phyloP scores from a whole-genome alignment of 2,797 vertebrate species.

The Chelmon rostratus region DNA sequence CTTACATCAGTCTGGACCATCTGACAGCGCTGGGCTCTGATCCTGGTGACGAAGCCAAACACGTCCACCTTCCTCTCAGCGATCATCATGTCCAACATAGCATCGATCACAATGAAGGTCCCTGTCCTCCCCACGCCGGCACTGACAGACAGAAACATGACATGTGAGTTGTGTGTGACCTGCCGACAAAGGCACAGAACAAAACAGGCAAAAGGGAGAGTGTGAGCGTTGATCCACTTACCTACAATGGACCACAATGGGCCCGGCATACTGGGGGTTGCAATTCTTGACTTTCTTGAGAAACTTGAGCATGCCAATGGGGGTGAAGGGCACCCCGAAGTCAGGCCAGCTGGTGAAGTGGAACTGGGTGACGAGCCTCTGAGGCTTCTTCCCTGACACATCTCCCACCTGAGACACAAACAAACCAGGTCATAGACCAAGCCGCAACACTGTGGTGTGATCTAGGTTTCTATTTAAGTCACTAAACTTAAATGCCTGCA shows the following conservation, averaged over 20 bases:
- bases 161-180: not conserved
- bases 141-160: conserved; percentile 74
- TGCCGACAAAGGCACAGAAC: not conserved
- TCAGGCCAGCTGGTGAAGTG: conserved; percentile 99
- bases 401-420: conserved; percentile 90
- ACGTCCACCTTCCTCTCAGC: conserved; percentile 95
- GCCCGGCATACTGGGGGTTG: conserved; percentile 95
- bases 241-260: conserved; percentile 99
- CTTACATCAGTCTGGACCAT: conserved; percentile 99
- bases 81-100: conserved; percentile 99
- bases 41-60: conserved; percentile 96
- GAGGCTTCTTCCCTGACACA: conserved; percentile 96
- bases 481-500: not conserved
- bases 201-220: not conserved
- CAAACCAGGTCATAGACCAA: not conserved
- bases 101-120: conserved; percentile 98
- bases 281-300: conserved; percentile 97
- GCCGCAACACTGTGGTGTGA: not conserved
- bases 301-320: conserved; percentile 99
- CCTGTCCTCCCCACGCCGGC: conserved; percentile 97
- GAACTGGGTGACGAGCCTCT: conserved; percentile 97
- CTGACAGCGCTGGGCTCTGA: conserved; percentile 98
- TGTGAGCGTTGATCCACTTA: conserved; percentile 58
- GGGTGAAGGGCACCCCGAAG: conserved; percentile 98
- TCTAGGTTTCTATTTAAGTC: not conserved